Evolutionary conservation across 2,113 vertebrate species (phyloP).

Genomic region (Thamnophis sirtalis): DNA sequence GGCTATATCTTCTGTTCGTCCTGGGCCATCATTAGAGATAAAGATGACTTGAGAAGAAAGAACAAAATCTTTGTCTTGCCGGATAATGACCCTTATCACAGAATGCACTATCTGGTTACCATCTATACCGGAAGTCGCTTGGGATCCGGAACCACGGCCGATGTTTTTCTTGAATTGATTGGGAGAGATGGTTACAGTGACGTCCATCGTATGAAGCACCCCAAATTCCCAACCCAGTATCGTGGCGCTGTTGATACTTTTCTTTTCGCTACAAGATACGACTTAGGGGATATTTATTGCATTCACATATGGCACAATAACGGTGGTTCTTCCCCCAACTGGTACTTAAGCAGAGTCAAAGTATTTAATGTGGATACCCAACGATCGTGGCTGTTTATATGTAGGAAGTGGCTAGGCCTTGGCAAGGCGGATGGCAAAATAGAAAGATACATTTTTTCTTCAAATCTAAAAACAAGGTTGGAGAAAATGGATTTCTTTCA

Average conservation of each 20-base stretch:
- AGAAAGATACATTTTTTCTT: constrained; percentile 47
- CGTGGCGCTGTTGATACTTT: constrained; percentile 59
- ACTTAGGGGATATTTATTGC: constrained; percentile 61
- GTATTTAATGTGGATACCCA: constrained; percentile 57
- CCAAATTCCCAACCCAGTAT: constrained; percentile 30
- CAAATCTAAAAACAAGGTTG: constrained; percentile 21
- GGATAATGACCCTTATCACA: constrained; percentile 67
- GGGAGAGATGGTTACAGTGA: constrained; percentile 39
- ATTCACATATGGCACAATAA: constrained; percentile 69
- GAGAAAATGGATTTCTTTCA: constrained; percentile 57
- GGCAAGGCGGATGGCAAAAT: background rate
- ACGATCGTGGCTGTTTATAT: constrained; percentile 66
- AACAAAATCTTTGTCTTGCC: constrained; percentile 52
- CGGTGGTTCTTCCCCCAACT: constrained; percentile 38
- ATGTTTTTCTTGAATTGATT: constrained; percentile 62
- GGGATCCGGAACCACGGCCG: constrained; percentile 58
- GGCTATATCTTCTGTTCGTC: constrained; percentile 44
- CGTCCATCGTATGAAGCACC: constrained; percentile 57
- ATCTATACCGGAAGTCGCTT: constrained; percentile 69
- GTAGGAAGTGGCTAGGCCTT: constrained; percentile 65
- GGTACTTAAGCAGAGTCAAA: constrained; percentile 71
- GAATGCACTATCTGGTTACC: constrained; percentile 60
- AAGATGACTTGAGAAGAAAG: constrained; percentile 46
- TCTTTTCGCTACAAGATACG: constrained; percentile 55
- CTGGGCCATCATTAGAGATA: constrained; percentile 64